Percentiles rank a stretch among this genome's conserved stretches.
These are phyloP conservation scores for Psittacara wagleri DNA, from an alignment of 2,113 vertebrate species.

Conservation along the genomic window DNA sequence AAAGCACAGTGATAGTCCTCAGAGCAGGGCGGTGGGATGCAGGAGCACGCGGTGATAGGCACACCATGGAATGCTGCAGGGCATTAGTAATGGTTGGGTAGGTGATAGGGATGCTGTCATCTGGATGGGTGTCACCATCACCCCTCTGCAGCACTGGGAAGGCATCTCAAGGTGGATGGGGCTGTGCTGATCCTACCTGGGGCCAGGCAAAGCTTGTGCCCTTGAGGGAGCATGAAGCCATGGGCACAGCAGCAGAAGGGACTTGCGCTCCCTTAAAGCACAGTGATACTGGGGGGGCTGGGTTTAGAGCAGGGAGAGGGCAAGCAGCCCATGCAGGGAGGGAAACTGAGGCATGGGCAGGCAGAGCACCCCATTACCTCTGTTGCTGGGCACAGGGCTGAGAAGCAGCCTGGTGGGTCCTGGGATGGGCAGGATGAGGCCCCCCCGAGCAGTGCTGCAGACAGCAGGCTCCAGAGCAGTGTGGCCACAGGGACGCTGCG, in stretches of 20 bases:
- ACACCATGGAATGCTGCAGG: fast-evolving
- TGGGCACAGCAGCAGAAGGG: not conserved
- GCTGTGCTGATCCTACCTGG: not conserved
- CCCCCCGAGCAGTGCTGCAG: not conserved
- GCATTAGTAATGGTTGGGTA: not conserved
- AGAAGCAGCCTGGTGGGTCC: not conserved
- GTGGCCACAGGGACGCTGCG: conserved; percentile 1
- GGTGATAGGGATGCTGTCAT: not conserved
- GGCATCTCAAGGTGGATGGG: fast-evolving
- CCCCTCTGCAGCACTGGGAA: fast-evolving
- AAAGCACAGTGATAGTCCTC: fast-evolving
- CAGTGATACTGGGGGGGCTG: fast-evolving
- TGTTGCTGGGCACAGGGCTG: not conserved
- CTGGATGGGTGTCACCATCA: not conserved
- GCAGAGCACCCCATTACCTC: not conserved
- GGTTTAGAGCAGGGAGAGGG: not conserved
- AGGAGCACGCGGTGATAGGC: not conserved
- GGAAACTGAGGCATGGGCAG: not conserved
- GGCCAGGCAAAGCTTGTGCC: not conserved
- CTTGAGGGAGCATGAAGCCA: not conserved
- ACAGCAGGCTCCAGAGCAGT: conserved; percentile 37
- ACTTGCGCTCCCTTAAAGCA: not conserved
- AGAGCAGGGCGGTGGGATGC: not conserved
- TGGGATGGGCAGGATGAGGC: not conserved
- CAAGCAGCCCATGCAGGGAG: fast-evolving